phyloP scores from a whole-genome alignment of 2,113 vertebrate genomes.

The Pongo abelii region DNA sequence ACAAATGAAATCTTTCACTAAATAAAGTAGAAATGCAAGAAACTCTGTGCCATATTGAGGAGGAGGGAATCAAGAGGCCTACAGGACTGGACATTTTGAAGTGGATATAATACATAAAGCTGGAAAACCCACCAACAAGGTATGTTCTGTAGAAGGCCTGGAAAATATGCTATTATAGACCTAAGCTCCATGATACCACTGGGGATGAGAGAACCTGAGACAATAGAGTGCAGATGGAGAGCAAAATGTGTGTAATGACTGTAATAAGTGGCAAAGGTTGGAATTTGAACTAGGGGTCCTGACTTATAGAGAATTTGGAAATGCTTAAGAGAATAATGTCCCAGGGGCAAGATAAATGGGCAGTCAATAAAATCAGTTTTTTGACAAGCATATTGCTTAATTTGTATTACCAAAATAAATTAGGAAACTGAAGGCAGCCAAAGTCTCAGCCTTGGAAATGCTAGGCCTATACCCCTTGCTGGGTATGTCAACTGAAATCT shows the following conservation, averaged over 20 bases:
- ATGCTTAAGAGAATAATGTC: background rate
- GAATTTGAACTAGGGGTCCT: background rate
- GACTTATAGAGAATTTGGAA: background rate
- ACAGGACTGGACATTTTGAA: background rate
- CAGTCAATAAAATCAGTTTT: no score
- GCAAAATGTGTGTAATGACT: background rate
- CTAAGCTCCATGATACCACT: background rate
- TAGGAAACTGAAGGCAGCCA: background rate
- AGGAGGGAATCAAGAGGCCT: background rate
- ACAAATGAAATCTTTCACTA: background rate
- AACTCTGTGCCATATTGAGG: background rate
- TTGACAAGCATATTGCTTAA: background rate
- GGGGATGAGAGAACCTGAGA: background rate
- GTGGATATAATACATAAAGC: background rate
- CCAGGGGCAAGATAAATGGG: background rate
- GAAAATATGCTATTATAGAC: background rate
- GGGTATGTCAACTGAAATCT: background rate
- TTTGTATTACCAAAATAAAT: background rate
- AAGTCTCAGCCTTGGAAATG: background rate
- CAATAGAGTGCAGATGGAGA: no score
- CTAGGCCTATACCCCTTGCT: background rate
- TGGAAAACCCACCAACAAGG: background rate
- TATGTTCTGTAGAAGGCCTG: background rate
- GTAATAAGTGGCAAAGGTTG: background rate
- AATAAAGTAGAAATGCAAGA: background rate